Evolutionary conservation across 1,140 invertebrate genomes (phyloP).

Genomic region (Leptinotarsa defecta): DNA sequence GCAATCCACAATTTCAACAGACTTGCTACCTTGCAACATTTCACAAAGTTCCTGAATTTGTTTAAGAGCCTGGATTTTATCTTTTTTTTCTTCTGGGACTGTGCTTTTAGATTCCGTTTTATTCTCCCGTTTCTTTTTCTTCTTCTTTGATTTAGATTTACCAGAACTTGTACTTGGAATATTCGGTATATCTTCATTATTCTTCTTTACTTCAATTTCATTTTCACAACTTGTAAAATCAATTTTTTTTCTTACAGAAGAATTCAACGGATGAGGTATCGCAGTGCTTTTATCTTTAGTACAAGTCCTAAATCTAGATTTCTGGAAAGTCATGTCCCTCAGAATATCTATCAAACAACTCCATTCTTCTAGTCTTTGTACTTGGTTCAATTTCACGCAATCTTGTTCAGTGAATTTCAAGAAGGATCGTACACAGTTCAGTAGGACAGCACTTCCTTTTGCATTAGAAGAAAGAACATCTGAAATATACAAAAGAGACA

Average conservation of each 20-base stretch:
- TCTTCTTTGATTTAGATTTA: not conserved
- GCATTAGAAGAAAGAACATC: slow-evolving; percentile 4
- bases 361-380: slow-evolving; percentile 7
- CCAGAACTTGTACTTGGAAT: not conserved
- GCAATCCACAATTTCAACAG: not conserved
- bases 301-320: slow-evolving; percentile 11
- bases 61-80: not conserved
- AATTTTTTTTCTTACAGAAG: slow-evolving; percentile 21
- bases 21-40: not conserved
- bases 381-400: slow-evolving; percentile 13
- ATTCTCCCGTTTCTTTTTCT: not conserved
- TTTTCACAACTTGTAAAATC: not conserved
- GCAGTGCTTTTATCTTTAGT: not conserved
- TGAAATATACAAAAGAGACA: not conserved
- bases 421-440: slow-evolving; percentile 19
- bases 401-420: slow-evolving; percentile 17
- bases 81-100: not conserved
- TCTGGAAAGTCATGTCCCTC: slow-evolving; percentile 1
- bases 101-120: too few relatives aligned
- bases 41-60: not conserved
- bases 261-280: not conserved
- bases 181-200: not conserved
- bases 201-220: not conserved
- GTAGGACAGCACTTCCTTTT: slow-evolving; percentile 7
- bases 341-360: slow-evolving; percentile 13